Base-by-base conservation (phyloP, 2,888 invertebrate species). In the Vesta saturnalis region DNA sequence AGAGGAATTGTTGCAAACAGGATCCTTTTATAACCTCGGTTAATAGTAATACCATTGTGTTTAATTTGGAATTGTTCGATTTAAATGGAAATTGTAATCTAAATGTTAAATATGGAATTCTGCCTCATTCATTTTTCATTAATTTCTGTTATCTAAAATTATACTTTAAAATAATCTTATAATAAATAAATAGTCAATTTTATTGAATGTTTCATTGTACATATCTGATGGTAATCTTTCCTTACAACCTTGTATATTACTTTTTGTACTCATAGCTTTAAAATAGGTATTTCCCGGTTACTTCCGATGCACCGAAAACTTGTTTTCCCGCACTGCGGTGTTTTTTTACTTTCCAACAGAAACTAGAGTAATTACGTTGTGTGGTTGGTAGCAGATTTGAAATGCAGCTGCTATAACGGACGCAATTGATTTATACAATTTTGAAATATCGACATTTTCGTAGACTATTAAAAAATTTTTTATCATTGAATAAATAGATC, bases 231-330 rank as follows among this genome's bases (percentile, higher is more conserved):
- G 61, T 72, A 68, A 22, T 67, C 55, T 52, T 22, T 61, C 35
- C 59, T 58, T 22, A 71, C 46, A 16, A 67, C 64, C 23, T 67
- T 39, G 56, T 69, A 73, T n/a, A 73, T 69, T n/a, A 65, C 69
- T 23, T 69, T n/a, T n/a, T n/a, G n/a, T n/a, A n/a, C n/a, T n/a
- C n/a, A n/a, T n/a, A n/a, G n/a, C n/a, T n/a, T n/a, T n/a, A n/a
- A n/a, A n/a, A n/a, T n/a, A n/a, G n/a, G n/a, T n/a, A n/a, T n/a
- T n/a, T n/a, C n/a, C n/a, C n/a, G n/a, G n/a, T n/a, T n/a, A n/a
- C n/a, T n/a, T n/a, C n/a, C n/a, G n/a, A n/a, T n/a, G n/a, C n/a
- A n/a, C n/a, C n/a, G n/a, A n/a, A n/a, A n/a, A n/a, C n/a, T n/a
- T n/a, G n/a, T n/a, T n/a, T n/a, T n/a, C n/a, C n/a, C n/a, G n/a